Percentiles rank a stretch among this genome's conserved stretches.
Evolutionary conservation across 2,113 vertebrate species (phyloP).

Genomic region (Pan troglodytes): NHGRI_mPanTro3-v2.1_pri NC_072408.2:134909001-134909500

Average conservation of each 20-base stretch:
- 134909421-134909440: not conserved
- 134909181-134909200: too few relatives aligned
- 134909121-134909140: too few relatives aligned
- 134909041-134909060: not conserved
- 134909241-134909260: too few relatives aligned
- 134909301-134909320: too few relatives aligned
- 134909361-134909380: not conserved
- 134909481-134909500: accelerated
- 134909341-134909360: not conserved
- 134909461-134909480: accelerated
- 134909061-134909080: not conserved
- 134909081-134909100: not conserved
- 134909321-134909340: accelerated
- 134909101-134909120: not conserved
- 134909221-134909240: too few relatives aligned
- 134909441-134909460: accelerated
- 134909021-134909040: too few relatives aligned
- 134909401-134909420: not conserved
- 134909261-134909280: not conserved
- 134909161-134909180: too few relatives aligned
- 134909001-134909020: accelerated
- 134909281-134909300: not conserved
- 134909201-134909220: too few relatives aligned
- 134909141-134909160: too few relatives aligned
- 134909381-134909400: not conserved